Evolutionary conservation across 2,113 vertebrate species (phyloP), one percentile per base, ranked within the genome.

Genomic region (Mirounga angustirostris): DNA sequence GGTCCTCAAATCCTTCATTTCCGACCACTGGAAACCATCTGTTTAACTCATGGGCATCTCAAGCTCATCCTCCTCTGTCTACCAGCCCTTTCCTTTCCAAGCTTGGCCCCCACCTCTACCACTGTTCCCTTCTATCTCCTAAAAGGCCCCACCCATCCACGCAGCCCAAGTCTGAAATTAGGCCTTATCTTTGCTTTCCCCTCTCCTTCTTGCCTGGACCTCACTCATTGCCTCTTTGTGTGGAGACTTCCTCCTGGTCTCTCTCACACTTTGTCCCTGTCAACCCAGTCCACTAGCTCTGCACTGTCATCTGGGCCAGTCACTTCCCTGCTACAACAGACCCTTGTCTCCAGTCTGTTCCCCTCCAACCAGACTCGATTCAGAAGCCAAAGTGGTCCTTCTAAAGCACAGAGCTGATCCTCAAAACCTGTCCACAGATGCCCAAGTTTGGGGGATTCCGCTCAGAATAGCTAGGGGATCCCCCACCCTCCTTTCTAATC

Each of bases 121-220:
- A 46, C 86, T 56, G 50, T 26, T 56, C 52, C 71, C 79, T 33
- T 43, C 67, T 15, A 1, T 46, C 83, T 86, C 11, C 58, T 8
- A 11, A 58, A 78, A 85, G 65, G n/a, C 59, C 88, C 28, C 28
- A 5, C 13, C 54, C 54, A 10, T 10, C 40, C 43, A 24, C 33
- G 21, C n/a, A 1, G n/a, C 78, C 40, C 1, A 0, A 21, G 14
- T 3, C n/a, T 0, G 0, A 43, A 54, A 28, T 46, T 36, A 11
- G 43, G n/a, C 22, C 13, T 52, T 10, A 40, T 11, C 54, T 79
- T 67, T 73, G 59, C 83, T 59, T n/a, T 40, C 19, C 82, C 50
- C 13, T 50, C 58, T 82, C 73, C 46, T 63, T 15, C 46, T 80
- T 12, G 7, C 65, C 71, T 18, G 40, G 36, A 65, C 46, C 54